These are phyloP conservation scores for Epizoanthus fatuus DNA, from an alignment of 92 coral and sea anemone genomes.

Conservation along the genomic window DNA sequence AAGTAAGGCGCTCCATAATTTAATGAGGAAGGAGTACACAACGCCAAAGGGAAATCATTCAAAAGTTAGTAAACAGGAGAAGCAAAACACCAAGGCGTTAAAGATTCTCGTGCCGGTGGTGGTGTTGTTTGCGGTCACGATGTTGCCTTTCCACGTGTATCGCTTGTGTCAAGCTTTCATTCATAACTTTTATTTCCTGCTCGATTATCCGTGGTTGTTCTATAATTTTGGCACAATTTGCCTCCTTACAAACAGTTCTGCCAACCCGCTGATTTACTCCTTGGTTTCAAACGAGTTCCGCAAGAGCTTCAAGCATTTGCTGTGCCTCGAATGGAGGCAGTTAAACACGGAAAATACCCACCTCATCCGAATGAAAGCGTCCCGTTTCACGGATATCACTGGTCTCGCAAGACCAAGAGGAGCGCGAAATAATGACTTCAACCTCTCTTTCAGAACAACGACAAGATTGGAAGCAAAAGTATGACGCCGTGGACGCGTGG, in stretches of 20 bases:
- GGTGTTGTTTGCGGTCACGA: slow-evolving; percentile 81
- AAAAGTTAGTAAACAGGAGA: slow-evolving; percentile 49
- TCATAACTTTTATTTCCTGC: slow-evolving; percentile 22
- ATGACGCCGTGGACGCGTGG: too few relatives aligned
- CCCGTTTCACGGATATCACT: neutral
- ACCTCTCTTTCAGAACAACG: too few relatives aligned
- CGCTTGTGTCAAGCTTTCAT: slow-evolving; percentile 74
- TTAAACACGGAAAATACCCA: neutral
- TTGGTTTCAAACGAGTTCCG: slow-evolving; percentile 94
- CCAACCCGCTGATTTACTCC: slow-evolving; percentile 93
- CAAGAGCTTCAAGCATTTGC: slow-evolving; percentile 82
- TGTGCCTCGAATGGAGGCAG: slow-evolving; percentile 77
- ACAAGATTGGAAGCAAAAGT: too few relatives aligned
- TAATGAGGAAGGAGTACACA: slow-evolving; percentile 51
- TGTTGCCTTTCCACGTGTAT: slow-evolving; percentile 94
- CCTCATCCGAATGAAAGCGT: slow-evolving; percentile 10
- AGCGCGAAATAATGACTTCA: too few relatives aligned
- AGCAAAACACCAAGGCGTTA: slow-evolving; percentile 87
- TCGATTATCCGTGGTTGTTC: slow-evolving; percentile 80
- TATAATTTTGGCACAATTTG: slow-evolving; percentile 73
- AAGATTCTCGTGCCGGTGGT: slow-evolving; percentile 97
- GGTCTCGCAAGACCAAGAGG: neutral
- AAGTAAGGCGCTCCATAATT: slow-evolving; percentile 76
- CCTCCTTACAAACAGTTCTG: slow-evolving; percentile 86
- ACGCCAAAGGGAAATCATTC: neutral